Evolutionary conservation across 2,888 invertebrate genomes (phyloP), one percentile per base, ranked within the genome.

Genomic region (Malthinus seriepunctatus): DNA sequence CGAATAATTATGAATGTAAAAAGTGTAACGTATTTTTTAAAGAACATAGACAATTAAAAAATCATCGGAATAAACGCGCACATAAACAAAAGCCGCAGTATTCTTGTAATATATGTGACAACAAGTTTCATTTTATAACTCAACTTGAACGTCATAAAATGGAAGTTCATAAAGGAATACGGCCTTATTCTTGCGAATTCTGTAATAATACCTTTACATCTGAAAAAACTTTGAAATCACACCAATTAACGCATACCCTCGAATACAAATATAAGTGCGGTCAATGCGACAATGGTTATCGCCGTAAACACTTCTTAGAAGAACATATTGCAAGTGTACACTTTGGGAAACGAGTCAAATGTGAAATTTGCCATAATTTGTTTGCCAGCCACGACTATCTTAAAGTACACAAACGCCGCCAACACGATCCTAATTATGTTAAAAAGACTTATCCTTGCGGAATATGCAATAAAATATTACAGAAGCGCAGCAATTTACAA

Each of bases 321-420:
- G 56, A 53, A 6, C 73, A 70, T 44, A 47, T 56, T 42, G 66
- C n/a, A 57, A 52, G 65, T 56, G 6, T n/a, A 32, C 35, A 23
- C 63, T 63, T 37, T 47, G 37, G 10, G 63, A 59, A 15, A 11
- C 42, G 46, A 8, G 63, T 51, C 39, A 49, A 55, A 45, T 81
- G 81, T 60, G 69, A 74, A 11, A 51, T 50, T 14, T 65, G 81
- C 63, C 78, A 78, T 9, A 81, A 81, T 59, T 73, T 78, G 0
- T 82, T 80, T 51, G 79, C 78, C 0, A 71, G 79, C 35, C 78
- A 78, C 15, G 32, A 57, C 10, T 51, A 34, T 6, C 51, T 32
- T 11, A 61, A 57, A 32, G 46, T 50, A 15, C 67, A 67, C 47
- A 23, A 53, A 9, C 48, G 54, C 23, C 47, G 54, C 10, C 51